phyloP scores from a whole-genome alignment of 2,888 invertebrate species.

The Acleris literana region DNA sequence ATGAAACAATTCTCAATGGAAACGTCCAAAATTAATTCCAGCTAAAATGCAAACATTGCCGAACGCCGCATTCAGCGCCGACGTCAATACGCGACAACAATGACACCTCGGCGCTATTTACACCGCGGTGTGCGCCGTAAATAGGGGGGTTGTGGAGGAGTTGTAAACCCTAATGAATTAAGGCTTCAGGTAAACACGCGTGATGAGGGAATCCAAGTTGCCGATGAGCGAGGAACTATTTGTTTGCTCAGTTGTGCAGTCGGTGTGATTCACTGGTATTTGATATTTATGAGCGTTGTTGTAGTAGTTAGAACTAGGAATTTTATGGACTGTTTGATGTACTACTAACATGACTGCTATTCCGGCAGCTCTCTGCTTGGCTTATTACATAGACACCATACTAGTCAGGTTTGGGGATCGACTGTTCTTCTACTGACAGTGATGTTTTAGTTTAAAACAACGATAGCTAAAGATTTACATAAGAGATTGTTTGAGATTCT shows the following conservation, averaged over 20 bases:
- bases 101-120: slow-evolving; percentile 3
- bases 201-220: background rate
- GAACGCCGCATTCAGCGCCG: background rate
- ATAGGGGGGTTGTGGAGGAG: background rate
- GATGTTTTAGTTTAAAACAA: too few species aligned
- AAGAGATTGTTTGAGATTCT: too few species aligned
- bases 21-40: background rate
- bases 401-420: too few species aligned
- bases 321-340: too few species aligned
- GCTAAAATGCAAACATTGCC: background rate
- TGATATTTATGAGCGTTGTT: too few species aligned
- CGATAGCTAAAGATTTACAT: too few species aligned
- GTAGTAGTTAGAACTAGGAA: too few species aligned
- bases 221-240: slow-evolving; percentile 12
- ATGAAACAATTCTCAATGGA: background rate
- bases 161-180: slow-evolving; percentile 18
- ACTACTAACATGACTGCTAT: too few species aligned
- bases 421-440: too few species aligned
- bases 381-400: too few species aligned
- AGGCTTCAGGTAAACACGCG: slow-evolving; percentile 18
- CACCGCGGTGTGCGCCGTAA: slow-evolving; percentile 2
- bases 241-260: background rate
- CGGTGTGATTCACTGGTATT: too few species aligned
- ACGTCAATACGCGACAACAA: slow-evolving; percentile 1
- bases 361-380: too few species aligned